These are phyloP conservation scores for Streptopelia turtur DNA, from an alignment of 2,797 vertebrate species.

Conservation along the genomic window DNA sequence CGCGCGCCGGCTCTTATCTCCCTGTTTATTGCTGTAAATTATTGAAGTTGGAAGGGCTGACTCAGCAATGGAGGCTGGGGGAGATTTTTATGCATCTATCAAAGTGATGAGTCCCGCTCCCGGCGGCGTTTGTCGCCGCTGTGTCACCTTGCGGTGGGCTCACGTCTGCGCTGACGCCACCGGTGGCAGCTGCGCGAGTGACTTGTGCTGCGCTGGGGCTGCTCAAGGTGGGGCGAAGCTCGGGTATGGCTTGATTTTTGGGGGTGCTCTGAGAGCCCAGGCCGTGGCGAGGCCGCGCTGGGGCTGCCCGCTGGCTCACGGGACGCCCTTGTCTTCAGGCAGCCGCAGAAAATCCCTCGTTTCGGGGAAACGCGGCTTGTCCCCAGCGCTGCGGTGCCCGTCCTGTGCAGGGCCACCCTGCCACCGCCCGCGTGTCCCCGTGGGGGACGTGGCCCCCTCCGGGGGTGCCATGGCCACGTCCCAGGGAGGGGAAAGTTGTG, in stretches of 20 bases:
- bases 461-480: fast-evolving
- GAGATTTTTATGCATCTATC: neutral
- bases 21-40: slow-evolving; percentile 18
- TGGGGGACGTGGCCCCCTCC: fast-evolving
- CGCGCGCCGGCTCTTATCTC: neutral
- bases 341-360: fast-evolving
- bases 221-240: fast-evolving
- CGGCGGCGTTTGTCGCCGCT: neutral
- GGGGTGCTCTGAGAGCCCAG: neutral
- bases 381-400: fast-evolving
- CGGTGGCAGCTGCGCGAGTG: fast-evolving
- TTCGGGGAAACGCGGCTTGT: neutral
- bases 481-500: neutral
- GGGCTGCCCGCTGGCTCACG: neutral
- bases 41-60: slow-evolving; percentile 22
- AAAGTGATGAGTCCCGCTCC: neutral
- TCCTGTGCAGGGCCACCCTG: fast-evolving
- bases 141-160: neutral
- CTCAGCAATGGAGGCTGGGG: slow-evolving; percentile 6
- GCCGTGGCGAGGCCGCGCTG: neutral
- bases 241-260: fast-evolving
- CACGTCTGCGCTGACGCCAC: fast-evolving
- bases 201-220: neutral
- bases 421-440: fast-evolving
- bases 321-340: no score